These are phyloP conservation scores for Pipra filicauda DNA, from an alignment of 2,113 vertebrate species.

Conservation along the genomic window DNA sequence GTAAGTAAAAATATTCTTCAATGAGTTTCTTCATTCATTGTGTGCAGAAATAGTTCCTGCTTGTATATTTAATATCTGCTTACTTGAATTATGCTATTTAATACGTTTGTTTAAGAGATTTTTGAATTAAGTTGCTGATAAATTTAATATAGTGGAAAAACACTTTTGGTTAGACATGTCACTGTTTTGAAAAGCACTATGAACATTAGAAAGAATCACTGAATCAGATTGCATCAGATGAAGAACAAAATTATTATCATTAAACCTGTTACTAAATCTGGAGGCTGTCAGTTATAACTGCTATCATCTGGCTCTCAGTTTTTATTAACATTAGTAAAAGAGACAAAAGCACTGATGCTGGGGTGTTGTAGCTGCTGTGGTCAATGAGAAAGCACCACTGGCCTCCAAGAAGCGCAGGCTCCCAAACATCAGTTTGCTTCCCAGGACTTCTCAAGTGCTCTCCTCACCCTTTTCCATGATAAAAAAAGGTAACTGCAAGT, in stretches of 20 bases:
- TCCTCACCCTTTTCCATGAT: neutral
- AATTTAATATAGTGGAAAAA: neutral
- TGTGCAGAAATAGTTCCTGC: neutral
- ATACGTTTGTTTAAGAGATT: neutral
- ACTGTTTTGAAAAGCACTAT: neutral
- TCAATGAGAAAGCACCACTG: neutral
- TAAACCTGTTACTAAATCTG: neutral
- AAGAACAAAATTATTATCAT: neutral
- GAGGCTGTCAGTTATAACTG: neutral
- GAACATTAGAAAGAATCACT: neutral
- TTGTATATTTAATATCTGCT: neutral
- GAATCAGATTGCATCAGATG: neutral
- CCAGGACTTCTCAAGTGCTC: neutral
- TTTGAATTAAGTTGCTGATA: neutral
- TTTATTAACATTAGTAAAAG: neutral
- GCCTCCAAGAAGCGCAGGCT: neutral
- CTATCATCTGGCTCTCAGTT: neutral
- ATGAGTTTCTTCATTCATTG: neutral
- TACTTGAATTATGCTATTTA: neutral
- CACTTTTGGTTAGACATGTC: neutral
- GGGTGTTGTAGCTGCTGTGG: neutral
- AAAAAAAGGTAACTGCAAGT: neutral
- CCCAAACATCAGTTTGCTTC: accelerated
- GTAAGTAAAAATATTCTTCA: neutral
- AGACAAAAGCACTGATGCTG: neutral